These are phyloP conservation scores for Thymelicus acteon DNA, from an alignment of 2,888 invertebrate species.

Conservation along the genomic window DNA sequence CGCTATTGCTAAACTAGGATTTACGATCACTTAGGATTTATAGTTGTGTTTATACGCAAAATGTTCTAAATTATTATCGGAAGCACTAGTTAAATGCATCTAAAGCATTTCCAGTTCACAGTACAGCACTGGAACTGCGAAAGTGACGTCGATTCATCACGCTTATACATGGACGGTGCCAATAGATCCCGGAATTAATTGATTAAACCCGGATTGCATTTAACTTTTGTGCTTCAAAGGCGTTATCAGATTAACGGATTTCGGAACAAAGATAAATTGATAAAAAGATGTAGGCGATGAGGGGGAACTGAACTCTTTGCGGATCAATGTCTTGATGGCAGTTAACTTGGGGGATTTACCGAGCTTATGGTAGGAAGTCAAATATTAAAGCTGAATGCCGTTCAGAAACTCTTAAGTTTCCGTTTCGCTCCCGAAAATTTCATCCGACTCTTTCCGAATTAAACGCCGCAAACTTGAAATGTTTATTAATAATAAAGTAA, in stretches of 20 bases:
- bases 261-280: constrained; percentile 19
- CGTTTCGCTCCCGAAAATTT: constrained; percentile 1
- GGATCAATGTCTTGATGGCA: constrained; percentile 7
- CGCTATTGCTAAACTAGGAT: too few relatives aligned
- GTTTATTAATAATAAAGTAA: constrained; percentile 10
- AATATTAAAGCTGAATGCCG: neutral
- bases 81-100: neutral
- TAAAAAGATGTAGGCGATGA: constrained; percentile 12
- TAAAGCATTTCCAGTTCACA: constrained; percentile 6
- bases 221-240: constrained; percentile 29
- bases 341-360: constrained; percentile 6
- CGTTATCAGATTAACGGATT: constrained; percentile 29
- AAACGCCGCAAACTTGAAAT: constrained; percentile 1
- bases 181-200: constrained; percentile 25
- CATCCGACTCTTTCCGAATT: neutral
- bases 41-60: too few relatives aligned
- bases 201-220: constrained; percentile 28
- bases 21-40: too few relatives aligned
- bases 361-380: neutral
- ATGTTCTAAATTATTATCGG: neutral
- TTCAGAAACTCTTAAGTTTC: constrained; percentile 1
- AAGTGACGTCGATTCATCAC: constrained; percentile 23
- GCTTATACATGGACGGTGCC: constrained; percentile 14
- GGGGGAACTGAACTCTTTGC: neutral
- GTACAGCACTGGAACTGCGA: neutral